Evolutionary conservation across 2,888 invertebrate species (phyloP).

Genomic region (Brachylomia viminalis): DNA sequence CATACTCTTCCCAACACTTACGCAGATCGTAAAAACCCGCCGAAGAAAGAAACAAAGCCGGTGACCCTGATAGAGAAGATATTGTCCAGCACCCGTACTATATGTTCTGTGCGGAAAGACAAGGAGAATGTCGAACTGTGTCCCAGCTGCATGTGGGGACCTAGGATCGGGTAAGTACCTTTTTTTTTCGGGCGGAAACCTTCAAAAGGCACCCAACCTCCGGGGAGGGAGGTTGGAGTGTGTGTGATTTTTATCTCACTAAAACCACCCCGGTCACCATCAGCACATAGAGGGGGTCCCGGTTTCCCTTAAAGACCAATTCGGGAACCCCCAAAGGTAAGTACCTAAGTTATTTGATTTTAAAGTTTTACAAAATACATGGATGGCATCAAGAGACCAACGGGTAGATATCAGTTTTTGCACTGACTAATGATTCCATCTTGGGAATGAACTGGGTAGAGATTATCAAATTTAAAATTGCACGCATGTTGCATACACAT

Average conservation of each 20-base stretch:
- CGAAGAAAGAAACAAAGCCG: constrained; percentile 73
- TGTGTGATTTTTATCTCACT: too few species aligned
- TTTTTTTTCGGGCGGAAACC: too few species aligned
- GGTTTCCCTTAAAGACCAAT: too few species aligned
- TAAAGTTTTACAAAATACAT: neutral
- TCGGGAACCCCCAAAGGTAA: too few species aligned
- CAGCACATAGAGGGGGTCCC: too few species aligned
- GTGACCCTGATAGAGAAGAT: constrained; percentile 81
- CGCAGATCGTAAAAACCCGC: constrained; percentile 84
- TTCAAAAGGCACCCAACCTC: too few species aligned
- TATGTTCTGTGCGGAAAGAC: constrained; percentile 73
- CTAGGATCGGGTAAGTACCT: constrained; percentile 80
- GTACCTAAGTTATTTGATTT: neutral
- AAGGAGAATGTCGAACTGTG: constrained; percentile 80
- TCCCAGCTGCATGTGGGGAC: constrained; percentile 88
- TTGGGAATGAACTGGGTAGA: too few species aligned
- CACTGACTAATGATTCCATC: neutral
- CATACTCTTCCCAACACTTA: neutral
- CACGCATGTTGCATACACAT: too few species aligned
- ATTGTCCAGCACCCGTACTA: constrained; percentile 83
- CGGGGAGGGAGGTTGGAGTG: too few species aligned
- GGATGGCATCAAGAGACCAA: neutral
- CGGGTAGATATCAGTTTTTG: neutral
- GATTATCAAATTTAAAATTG: too few species aligned
- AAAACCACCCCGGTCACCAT: too few species aligned